A percentile compares a stretch with the other conserved stretches of the same genome.
phyloP scores from a whole-genome alignment of 1,140 invertebrate species.

The Bombus sylvicola region DNA sequence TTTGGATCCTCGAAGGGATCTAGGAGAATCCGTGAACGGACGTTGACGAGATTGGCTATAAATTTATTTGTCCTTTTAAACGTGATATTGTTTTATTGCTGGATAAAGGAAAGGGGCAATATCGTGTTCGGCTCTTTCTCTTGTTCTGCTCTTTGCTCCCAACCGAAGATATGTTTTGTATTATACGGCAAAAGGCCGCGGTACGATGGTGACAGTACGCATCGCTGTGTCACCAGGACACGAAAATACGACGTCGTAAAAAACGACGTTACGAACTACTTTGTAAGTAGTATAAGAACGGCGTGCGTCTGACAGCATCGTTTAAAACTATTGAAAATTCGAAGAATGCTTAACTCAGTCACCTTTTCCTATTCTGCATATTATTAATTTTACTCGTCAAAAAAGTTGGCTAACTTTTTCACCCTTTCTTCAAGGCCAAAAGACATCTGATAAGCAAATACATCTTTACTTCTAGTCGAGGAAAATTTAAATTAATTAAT shows the following conservation, averaged over 20 bases:
- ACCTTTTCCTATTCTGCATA: no score
- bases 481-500: background rate
- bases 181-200: background rate
- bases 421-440: background rate
- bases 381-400: background rate
- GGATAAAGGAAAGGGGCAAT: constrained; percentile 72
- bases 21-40: constrained; percentile 55
- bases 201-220: background rate
- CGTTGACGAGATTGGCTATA: constrained; percentile 78
- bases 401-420: background rate
- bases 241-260: constrained; percentile 45
- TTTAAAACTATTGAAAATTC: background rate
- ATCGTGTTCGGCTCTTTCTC: constrained; percentile 24
- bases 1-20: constrained; percentile 40
- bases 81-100: constrained; percentile 77
- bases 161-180: background rate
- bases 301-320: background rate
- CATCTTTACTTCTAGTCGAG: background rate
- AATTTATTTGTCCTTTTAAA: constrained; percentile 79
- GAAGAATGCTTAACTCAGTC: background rate
- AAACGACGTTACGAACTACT: constrained; percentile 35
- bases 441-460: background rate
- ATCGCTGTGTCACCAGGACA: constrained; percentile 5
- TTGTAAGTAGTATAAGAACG: constrained; percentile 17
- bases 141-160: constrained; percentile 12